Evolutionary conservation across 1,140 invertebrate species (phyloP).

Genomic region (Luehdorfia chinensis): DNA sequence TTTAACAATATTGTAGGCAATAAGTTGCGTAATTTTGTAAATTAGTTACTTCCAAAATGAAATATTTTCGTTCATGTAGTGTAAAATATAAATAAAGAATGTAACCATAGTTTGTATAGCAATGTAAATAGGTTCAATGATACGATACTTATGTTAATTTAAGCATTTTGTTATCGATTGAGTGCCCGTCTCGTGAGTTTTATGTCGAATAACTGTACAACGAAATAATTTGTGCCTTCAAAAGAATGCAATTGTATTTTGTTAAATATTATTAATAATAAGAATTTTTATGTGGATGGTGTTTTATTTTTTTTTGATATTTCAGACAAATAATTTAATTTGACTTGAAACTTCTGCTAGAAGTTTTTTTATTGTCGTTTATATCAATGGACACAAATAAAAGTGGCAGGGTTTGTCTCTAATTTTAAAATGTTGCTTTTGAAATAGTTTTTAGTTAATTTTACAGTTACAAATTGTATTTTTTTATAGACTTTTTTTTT

Average conservation of each 20-base stretch:
- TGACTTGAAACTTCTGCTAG: not conserved
- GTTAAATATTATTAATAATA: slow-evolving; percentile 14
- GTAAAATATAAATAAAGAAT: slow-evolving; percentile 8
- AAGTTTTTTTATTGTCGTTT: not conserved
- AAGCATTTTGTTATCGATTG: not conserved
- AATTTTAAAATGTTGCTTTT: no score
- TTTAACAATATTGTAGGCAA: not conserved
- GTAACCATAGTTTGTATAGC: slow-evolving; percentile 22
- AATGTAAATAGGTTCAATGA: slow-evolving; percentile 29
- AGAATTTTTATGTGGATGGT: not conserved
- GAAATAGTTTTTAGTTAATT: no score
- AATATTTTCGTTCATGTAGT: slow-evolving; percentile 1
- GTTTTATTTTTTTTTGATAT: not conserved
- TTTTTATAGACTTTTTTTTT: no score
- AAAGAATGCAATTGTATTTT: slow-evolving; percentile 14
- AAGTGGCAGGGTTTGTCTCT: no score
- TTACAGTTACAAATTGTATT: no score
- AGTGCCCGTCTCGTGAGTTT: not conserved
- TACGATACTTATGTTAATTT: no score
- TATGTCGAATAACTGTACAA: slow-evolving; percentile 1
- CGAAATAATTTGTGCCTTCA: slow-evolving; percentile 14
- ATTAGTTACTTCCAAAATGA: not conserved
- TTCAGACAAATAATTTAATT: not conserved
- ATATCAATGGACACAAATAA: not conserved
- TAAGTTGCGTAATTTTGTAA: not conserved